Base-by-base conservation (phyloP, 1,140 invertebrate species). In the Nasonia vitripennis region DNA sequence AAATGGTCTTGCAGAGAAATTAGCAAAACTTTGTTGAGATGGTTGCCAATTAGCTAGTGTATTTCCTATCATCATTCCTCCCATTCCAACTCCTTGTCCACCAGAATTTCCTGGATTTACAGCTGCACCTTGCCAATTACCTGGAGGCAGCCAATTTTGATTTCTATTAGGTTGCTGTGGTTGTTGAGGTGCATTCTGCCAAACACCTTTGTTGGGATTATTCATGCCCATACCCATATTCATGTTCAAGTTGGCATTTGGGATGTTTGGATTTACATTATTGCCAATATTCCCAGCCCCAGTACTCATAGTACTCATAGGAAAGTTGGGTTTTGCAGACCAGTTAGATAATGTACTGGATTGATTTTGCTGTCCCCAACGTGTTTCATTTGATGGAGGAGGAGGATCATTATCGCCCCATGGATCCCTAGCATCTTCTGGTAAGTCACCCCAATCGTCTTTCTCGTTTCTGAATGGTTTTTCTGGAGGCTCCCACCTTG, bases 341-440 rank as follows among this genome's bases (percentile, higher is more conserved):
- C 84, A 86, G 71, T 41, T 74, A n/a, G 81, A 80, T 37, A 7
- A 11, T 55, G 81, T 68, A 51, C 37, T 62, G 20, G 79, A 45
- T 23, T 73, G 73, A 70, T 10, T 81, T 14, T 55, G 27, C 34
- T 81, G 74, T 17, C 67, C 79, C 83, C 81, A 83, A 20, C 83
- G 85, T 14, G 23, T 70, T 37, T 86, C 85, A 74, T 81, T 82
- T 2, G 17, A 31, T 10, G 48, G 2, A 45, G 75, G 48, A 31
- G 67, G 81, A 41, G 82, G 83, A 45, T 45, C 41, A 73, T 93
- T 92, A 45, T 93, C 93, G 0, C 90, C 92, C 93, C 93, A 93
- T 31, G 93, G 93, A 88, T 93, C 93, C 83, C 89, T 89, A 9
- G 93, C 93, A 73, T 93, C 93, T 80, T 93, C 93, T 0, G 93